Percentiles rank a stretch among this genome's conserved stretches.
phyloP scores from a whole-genome alignment of 2,888 invertebrate genomes.

The Ephialtes manifestator region DNA sequence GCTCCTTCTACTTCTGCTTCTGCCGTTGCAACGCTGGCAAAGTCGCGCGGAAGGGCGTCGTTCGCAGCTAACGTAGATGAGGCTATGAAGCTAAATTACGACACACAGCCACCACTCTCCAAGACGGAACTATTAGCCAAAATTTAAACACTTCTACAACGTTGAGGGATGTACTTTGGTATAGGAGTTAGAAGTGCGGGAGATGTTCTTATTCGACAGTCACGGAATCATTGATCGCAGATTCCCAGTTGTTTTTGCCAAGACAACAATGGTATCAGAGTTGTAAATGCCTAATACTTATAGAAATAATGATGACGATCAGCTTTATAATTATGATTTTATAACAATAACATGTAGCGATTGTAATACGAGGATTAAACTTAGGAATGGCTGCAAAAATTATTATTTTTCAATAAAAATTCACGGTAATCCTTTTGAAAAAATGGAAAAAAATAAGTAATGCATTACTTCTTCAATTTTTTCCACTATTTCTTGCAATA shows the following conservation, averaged over 20 bases:
- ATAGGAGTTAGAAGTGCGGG: background rate
- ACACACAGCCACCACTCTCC: constrained; percentile 60
- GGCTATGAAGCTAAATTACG: constrained; percentile 81
- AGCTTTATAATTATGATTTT: no score
- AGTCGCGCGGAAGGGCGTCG: constrained; percentile 61
- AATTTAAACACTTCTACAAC: constrained; percentile 76
- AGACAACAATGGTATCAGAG: no score
- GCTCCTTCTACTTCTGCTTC: constrained; percentile 37
- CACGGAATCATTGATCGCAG: background rate
- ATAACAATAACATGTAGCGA: no score
- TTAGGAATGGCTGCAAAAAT: no score
- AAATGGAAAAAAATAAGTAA: no score
- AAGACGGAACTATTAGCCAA: constrained; percentile 81
- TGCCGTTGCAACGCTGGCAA: constrained; percentile 50
- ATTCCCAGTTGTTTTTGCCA: background rate
- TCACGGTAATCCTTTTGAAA: no score
- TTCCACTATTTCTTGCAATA: no score
- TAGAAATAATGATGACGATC: no score
- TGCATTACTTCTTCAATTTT: no score
- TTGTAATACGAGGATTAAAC: no score
- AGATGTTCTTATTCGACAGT: constrained; percentile 56
- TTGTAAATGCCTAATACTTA: no score
- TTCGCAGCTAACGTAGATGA: constrained; percentile 73
- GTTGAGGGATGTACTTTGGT: constrained; percentile 33
- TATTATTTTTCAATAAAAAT: no score